Conservation (phyloP, 1,140 invertebrate species). For the Aplysia californica region DNA sequence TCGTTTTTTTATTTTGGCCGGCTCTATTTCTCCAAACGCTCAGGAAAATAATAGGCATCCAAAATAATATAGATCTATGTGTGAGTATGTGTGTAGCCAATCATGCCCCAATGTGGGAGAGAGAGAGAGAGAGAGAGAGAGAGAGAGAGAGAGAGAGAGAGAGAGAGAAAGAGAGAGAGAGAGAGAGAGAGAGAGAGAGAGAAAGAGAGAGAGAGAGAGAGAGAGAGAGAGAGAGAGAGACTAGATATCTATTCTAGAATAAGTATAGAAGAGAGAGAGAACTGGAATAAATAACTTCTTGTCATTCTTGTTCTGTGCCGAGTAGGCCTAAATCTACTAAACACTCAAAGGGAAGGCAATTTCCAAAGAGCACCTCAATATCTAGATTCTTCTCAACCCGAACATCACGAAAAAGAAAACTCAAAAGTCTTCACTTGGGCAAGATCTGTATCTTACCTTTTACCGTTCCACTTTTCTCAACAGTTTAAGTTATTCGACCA, state of each 20-base stretch:
- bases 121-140: not conserved
- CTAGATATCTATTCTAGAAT: not conserved
- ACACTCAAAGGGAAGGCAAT: not conserved
- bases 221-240: conserved; percentile 18
- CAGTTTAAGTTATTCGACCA: too few species aligned
- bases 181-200: not conserved
- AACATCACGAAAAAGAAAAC: too few species aligned
- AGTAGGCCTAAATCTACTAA: not conserved
- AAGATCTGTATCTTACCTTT: too few species aligned
- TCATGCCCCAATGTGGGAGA: too few species aligned
- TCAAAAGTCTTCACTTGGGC: too few species aligned
- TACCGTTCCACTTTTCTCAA: too few species aligned
- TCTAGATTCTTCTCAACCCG: not conserved
- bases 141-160: conserved; percentile 19
- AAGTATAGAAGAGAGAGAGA: not conserved
- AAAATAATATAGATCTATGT: too few species aligned
- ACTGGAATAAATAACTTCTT: not conserved
- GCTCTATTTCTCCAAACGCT: too few species aligned
- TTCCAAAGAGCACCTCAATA: not conserved
- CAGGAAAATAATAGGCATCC: too few species aligned
- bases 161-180: not conserved
- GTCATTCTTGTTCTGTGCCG: not conserved
- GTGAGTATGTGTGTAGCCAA: not conserved
- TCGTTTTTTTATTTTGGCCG: too few species aligned
- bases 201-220: not conserved